Conservation (phyloP, 2,888 invertebrate genomes). For the Folsomia candida region DNA sequence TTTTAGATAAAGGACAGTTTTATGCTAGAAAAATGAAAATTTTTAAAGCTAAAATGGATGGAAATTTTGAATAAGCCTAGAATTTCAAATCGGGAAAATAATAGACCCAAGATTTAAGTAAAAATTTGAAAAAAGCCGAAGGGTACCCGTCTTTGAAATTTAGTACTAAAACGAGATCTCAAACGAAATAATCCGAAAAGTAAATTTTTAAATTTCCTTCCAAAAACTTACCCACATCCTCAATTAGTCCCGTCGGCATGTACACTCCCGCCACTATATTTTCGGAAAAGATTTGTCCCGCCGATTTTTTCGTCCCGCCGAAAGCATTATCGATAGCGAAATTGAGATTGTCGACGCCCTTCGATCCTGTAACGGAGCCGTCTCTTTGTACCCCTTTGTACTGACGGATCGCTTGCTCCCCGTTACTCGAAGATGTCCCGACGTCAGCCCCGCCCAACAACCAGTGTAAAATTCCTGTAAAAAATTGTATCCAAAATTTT, state of each 20-base stretch:
- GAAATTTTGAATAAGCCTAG: too few relatives aligned
- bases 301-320: not conserved
- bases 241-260: not conserved
- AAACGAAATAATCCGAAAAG: too few relatives aligned
- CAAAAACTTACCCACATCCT: constrained; percentile 1
- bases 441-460: not conserved
- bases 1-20: too few relatives aligned
- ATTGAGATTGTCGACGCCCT: constrained; percentile 1
- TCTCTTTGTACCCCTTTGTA: constrained; percentile 8
- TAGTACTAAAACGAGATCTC: not conserved
- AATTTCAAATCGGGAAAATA: too few relatives aligned
- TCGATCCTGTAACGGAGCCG: constrained; percentile 11
- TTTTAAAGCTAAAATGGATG: too few relatives aligned
- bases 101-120: too few relatives aligned
- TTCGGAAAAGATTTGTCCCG: constrained; percentile 9
- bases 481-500: too few relatives aligned
- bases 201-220: not conserved
- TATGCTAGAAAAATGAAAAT: too few relatives aligned
- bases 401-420: not conserved
- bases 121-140: too few relatives aligned
- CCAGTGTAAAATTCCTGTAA: not conserved
- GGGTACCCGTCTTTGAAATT: too few relatives aligned
- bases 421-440: not conserved
- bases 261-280: constrained; percentile 4
- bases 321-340: not conserved